Evolutionary conservation across 2,888 invertebrate species (phyloP).

Genomic region (Drosophila fulvimacula): DNA sequence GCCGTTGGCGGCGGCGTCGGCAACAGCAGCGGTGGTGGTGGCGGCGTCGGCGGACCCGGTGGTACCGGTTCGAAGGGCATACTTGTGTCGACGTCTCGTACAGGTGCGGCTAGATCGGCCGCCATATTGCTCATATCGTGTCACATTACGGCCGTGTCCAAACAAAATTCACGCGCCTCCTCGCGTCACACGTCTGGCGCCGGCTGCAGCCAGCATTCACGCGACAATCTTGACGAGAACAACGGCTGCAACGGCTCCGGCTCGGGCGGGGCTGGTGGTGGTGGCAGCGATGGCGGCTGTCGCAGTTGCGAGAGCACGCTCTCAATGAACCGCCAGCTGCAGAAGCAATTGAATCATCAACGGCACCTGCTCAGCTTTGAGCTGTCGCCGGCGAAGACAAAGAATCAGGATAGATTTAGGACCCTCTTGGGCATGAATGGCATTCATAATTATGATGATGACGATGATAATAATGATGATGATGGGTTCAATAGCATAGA

Average conservation of each 20-base stretch:
- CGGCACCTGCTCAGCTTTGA: slow-evolving; percentile 85
- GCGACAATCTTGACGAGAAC: slow-evolving; percentile 85
- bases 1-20: slow-evolving; percentile 81
- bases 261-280: slow-evolving; percentile 58
- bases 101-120: slow-evolving; percentile 97
- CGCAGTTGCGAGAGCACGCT: slow-evolving; percentile 84
- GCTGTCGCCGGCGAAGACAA: slow-evolving; percentile 84
- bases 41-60: slow-evolving; percentile 85
- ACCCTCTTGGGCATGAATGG: slow-evolving; percentile 84
- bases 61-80: slow-evolving; percentile 88
- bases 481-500: slow-evolving; percentile 72
- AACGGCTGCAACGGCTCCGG: slow-evolving; percentile 48
- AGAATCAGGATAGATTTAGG: slow-evolving; percentile 84
- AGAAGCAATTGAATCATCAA: slow-evolving; percentile 85
- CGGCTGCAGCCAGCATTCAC: slow-evolving; percentile 83
- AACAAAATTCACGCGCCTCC: slow-evolving; percentile 84
- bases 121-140: slow-evolving; percentile 98
- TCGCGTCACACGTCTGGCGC: slow-evolving; percentile 83
- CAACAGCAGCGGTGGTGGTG: slow-evolving; percentile 84
- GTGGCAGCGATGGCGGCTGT: slow-evolving; percentile 71
- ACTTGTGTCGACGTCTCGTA: slow-evolving; percentile 92
- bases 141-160: slow-evolving; percentile 88
- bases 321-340: slow-evolving; percentile 85
- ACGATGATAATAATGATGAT: slow-evolving; percentile 81
- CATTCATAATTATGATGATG: slow-evolving; percentile 80